Percentiles rank a stretch among this genome's conserved stretches.
phyloP scores from a whole-genome alignment of 2,113 vertebrate genomes.

The Chrysemys picta region DNA sequence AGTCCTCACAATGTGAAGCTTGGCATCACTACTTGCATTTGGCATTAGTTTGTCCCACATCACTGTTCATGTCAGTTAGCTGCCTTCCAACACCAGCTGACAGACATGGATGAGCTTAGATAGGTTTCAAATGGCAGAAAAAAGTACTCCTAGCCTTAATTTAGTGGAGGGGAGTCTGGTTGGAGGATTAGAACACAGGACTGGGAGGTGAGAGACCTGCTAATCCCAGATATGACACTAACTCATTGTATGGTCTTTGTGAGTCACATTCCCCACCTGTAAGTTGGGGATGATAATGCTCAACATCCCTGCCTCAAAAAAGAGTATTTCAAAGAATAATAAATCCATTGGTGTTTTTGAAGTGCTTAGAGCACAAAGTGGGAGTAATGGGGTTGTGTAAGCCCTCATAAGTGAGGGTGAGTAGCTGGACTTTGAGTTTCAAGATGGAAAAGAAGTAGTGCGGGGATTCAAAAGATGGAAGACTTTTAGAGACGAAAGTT shows the following conservation, averaged over 20 bases:
- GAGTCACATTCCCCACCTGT: neutral
- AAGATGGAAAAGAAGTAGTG: neutral
- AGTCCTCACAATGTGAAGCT: neutral
- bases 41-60: neutral
- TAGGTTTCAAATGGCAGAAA: neutral
- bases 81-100: neutral
- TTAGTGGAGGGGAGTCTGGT: neutral
- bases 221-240: neutral
- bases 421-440: too few species aligned
- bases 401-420: too few species aligned
- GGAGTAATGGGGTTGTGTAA: too few species aligned
- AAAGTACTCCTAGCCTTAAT: neutral
- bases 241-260: neutral
- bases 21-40: neutral
- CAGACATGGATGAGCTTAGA: neutral
- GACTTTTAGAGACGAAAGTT: neutral
- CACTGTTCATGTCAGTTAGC: too few species aligned
- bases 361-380: neutral
- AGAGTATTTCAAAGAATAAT: neutral
- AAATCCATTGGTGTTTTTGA: neutral
- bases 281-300: neutral
- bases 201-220: neutral
- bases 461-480: neutral
- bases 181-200: neutral
- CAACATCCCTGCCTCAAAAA: neutral